Evolutionary conservation across 2,113 vertebrate genomes (phyloP).

Genomic region (Bettongia penicillata): DNA sequence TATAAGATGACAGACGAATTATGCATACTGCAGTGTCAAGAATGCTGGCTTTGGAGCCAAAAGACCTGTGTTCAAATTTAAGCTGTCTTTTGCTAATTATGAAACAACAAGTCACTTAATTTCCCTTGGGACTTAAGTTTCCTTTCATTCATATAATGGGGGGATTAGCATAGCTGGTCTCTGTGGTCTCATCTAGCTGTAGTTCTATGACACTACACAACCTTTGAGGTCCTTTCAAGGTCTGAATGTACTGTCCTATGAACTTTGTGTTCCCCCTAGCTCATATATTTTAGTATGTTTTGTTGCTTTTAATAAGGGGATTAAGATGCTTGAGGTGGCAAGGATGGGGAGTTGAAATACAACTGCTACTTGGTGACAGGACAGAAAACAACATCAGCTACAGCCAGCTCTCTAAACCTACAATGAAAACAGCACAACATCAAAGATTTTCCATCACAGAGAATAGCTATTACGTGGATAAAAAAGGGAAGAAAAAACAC

Average conservation of each 20-base stretch:
- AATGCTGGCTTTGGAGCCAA: neutral
- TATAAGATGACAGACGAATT: neutral
- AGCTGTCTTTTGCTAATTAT: neutral
- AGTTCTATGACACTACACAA: neutral
- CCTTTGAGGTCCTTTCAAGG: neutral
- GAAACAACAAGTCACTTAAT: neutral
- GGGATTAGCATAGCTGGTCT: neutral
- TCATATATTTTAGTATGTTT: neutral
- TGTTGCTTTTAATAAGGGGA: neutral
- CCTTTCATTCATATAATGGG: neutral
- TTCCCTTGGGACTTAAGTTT: neutral
- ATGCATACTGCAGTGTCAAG: neutral
- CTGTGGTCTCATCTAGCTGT: neutral
- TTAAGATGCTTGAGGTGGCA: neutral
- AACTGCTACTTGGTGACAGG: neutral
- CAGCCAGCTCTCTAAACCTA: neutral
- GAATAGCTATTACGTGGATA: neutral
- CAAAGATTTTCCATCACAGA: neutral
- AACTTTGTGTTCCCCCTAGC: neutral
- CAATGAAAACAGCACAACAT: slow-evolving; percentile 1
- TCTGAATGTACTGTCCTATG: neutral
- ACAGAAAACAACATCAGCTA: slow-evolving; percentile 1
- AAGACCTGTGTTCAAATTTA: neutral
- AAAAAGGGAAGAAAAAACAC: neutral
- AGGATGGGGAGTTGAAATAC: neutral